These are phyloP conservation scores for Trissoscelio sp. DNA, from an alignment of 2,888 invertebrate genomes.

Conservation along the genomic window DNA sequence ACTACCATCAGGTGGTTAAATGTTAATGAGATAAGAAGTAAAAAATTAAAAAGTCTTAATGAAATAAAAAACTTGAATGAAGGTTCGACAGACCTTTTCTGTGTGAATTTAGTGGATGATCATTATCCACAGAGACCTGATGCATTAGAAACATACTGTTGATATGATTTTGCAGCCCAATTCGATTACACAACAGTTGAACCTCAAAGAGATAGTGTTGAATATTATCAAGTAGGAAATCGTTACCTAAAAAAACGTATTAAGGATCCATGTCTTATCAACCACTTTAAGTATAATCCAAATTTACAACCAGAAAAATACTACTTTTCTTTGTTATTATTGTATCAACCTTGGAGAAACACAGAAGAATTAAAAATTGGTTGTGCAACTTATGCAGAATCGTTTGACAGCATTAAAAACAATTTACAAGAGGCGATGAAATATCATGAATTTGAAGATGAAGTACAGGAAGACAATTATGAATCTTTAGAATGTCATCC, in stretches of 20 bases:
- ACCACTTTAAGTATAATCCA: not conserved
- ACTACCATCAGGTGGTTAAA: too few relatives aligned
- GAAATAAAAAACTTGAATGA: conserved; percentile 10
- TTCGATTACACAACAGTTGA: not conserved
- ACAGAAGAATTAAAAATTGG: not conserved
- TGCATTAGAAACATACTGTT: not conserved
- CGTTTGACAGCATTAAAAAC: not conserved
- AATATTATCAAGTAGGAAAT: not conserved
- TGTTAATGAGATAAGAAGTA: too few relatives aligned
- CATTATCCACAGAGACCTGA: not conserved
- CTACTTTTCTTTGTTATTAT: not conserved
- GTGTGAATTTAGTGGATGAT: not conserved
- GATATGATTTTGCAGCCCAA: not conserved
- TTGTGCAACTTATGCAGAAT: not conserved
- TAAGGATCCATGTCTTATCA: not conserved
- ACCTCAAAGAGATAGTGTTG: conserved; percentile 37
- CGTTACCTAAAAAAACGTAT: not conserved
- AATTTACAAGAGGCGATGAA: not conserved
- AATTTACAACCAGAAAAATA: not conserved
- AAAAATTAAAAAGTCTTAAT: too few relatives aligned
- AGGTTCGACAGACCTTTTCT: not conserved
- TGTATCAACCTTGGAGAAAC: not conserved
- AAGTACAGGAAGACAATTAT: not conserved
- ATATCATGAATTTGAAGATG: not conserved
- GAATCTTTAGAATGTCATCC: not conserved